These are phyloP conservation scores for Cephus runcator DNA, from an alignment of 2,888 invertebrate species.

Conservation along the genomic window DNA sequence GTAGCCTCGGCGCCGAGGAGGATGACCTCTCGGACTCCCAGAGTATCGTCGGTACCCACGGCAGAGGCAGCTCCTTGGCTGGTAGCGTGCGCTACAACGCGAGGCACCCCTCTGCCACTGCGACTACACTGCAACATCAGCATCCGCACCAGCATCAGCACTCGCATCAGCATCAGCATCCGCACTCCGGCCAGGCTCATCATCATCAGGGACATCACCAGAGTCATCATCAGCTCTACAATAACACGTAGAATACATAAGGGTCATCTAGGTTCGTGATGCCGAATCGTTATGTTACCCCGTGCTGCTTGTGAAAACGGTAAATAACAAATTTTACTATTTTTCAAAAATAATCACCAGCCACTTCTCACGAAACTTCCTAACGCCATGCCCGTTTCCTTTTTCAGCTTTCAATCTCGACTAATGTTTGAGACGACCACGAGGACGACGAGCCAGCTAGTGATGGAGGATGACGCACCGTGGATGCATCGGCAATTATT, in stretches of 20 bases:
- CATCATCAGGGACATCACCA: slow-evolving; percentile 50
- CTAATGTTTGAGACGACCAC: not conserved
- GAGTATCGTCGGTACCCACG: slow-evolving; percentile 55
- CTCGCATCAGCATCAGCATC: slow-evolving; percentile 52
- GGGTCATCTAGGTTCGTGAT: slow-evolving; percentile 25
- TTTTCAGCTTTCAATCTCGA: not conserved
- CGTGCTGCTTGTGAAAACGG: slow-evolving; percentile 34
- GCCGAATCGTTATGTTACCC: slow-evolving; percentile 34
- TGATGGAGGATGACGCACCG: not conserved
- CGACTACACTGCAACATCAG: slow-evolving; percentile 47
- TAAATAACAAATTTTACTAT: slow-evolving; percentile 6
- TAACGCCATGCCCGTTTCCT: slow-evolving; percentile 26
- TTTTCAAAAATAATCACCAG: not conserved
- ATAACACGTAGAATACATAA: slow-evolving; percentile 57
- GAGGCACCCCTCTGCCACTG: slow-evolving; percentile 42
- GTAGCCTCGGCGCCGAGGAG: slow-evolving; percentile 71
- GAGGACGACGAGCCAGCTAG: not conserved
- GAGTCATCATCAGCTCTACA: slow-evolving; percentile 60
- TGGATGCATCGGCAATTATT: not conserved
- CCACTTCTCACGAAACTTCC: slow-evolving; percentile 36
- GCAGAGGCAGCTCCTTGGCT: slow-evolving; percentile 56
- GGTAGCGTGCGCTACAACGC: slow-evolving; percentile 60
- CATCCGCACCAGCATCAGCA: slow-evolving; percentile 49
- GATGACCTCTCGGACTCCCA: slow-evolving; percentile 57
- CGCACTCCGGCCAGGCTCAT: slow-evolving; percentile 52